Evolutionary conservation across 2,113 vertebrate species (phyloP), one percentile per base, ranked within the genome.

Genomic region (Andinoacara biseriatus): DNA sequence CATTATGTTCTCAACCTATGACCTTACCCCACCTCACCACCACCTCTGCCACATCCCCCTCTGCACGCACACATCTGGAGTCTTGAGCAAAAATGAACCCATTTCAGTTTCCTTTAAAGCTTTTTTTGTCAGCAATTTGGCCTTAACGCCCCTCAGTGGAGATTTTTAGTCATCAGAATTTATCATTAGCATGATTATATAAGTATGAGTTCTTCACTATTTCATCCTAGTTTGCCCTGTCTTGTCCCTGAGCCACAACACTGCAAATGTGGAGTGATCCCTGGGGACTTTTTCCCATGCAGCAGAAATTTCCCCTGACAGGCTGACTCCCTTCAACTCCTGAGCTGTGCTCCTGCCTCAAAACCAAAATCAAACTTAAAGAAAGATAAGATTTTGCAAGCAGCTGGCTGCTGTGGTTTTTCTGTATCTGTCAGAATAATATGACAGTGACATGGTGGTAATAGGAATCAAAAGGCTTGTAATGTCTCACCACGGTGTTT

Each of bases 271-370:
- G 88, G 87, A 93, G 88, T 88, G 91, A 92, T 95, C 93, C 93
- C 93, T 78, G 80, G 88, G 93, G 93, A 93, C 63, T 89, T 92
- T 92, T 92, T 90, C 83, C 86, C 90, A 91, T 93, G 87, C 90
- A 92, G 92, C 93, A 90, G 84, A 91, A 77, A 94, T 95, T 93
- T 92, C 93, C 92, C 91, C 87, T 94, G 93, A 94, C 93, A 94
- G 93, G 88, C 90, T 88, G 90, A 92, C 84, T 93, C 84, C 89
- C 93, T 88, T 94, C 86, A 90, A 92, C 89, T 93, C 90, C 87
- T 80, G 83, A 94, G 89, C 87, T 81, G 81, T 85, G 86, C 89
- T 89, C 77, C 83, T 88, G 90, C 90, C 91, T 93, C 89, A 86
- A 86, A 90, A 89, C 82, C 89, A 82, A 89, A 92, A 87, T 76